Evolutionary conservation across 1,140 invertebrate genomes (phyloP).

Genomic region (Brachionus rubens): DNA sequence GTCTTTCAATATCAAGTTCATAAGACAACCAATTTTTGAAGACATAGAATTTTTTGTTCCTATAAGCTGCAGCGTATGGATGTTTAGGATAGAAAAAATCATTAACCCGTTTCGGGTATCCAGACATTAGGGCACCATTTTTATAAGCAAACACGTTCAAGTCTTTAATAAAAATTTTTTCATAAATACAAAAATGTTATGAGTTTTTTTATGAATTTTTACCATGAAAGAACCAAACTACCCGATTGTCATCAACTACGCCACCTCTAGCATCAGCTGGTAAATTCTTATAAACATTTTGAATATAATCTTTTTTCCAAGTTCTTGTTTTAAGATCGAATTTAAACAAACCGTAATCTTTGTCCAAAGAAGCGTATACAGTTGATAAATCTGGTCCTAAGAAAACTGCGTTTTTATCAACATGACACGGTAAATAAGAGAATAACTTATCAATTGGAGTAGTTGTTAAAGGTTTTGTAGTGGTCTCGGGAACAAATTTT

Average conservation of each 20-base stretch:
- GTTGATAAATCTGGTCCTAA: conserved; percentile 1
- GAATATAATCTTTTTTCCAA: neutral
- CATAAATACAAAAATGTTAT: too few species aligned
- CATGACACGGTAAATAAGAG: neutral
- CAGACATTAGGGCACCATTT: neutral
- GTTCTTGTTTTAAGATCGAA: neutral
- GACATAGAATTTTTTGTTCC: conserved; percentile 22
- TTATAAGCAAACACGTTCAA: neutral
- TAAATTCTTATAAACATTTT: neutral
- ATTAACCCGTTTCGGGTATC: neutral
- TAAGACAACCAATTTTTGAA: conserved; percentile 5
- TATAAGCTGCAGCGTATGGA: conserved; percentile 22
- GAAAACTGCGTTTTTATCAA: conserved; percentile 4
- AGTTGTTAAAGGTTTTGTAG: too few species aligned
- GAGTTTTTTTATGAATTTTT: neutral
- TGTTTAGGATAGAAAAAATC: neutral
- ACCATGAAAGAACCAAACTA: conserved; percentile 34
- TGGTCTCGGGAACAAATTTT: neutral
- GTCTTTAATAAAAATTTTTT: neutral
- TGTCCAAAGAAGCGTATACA: neutral
- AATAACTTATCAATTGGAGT: neutral
- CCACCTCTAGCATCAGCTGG: neutral
- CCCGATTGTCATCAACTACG: neutral
- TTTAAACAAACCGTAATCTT: neutral
- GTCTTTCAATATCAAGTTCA: neutral